Percentiles rank a stretch among this genome's conserved stretches.
Conservation (phyloP, 2,113 vertebrate species). For the Onychostruthus taczanowskii region DNA sequence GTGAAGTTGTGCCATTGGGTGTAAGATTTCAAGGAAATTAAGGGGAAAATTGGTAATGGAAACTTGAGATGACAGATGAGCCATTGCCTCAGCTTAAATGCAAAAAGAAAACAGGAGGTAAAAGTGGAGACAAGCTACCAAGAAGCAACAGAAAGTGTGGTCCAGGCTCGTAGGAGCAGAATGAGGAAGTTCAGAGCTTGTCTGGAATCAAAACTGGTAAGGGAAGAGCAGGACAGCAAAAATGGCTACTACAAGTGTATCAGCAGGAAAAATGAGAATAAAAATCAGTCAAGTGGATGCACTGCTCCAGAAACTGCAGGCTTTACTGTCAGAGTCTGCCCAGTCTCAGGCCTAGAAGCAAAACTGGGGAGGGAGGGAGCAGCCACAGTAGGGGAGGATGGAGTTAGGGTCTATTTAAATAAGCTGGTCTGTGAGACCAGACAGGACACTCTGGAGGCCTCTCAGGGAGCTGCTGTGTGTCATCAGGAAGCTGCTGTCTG, state of each 20-base stretch:
- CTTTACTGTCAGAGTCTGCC: not conserved
- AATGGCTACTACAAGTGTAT: not conserved
- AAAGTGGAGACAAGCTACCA: not conserved
- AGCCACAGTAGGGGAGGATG: not conserved
- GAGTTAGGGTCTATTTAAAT: not conserved
- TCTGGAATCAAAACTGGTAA: not conserved
- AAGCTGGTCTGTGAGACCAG: not conserved
- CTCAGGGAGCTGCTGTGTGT: not conserved
- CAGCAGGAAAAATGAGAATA: not conserved
- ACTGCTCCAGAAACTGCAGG: not conserved
- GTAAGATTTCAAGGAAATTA: constrained; percentile 26
- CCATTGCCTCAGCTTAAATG: not conserved
- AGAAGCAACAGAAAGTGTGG: not conserved
- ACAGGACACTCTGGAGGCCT: not conserved
- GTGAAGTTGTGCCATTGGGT: not conserved
- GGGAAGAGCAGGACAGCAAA: not conserved
- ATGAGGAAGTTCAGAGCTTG: not conserved
- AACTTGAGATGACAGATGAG: not conserved
- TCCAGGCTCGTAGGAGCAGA: not conserved
- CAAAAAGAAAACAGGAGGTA: not conserved
- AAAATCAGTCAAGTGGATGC: not conserved
- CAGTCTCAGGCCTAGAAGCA: not conserved
- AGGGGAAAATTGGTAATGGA: not conserved
- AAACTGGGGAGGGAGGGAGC: not conserved
- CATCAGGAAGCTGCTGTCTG: not conserved